Evolutionary conservation across 1,140 invertebrate genomes (phyloP).

Genomic region (Drosophila punjabiensis): DNA sequence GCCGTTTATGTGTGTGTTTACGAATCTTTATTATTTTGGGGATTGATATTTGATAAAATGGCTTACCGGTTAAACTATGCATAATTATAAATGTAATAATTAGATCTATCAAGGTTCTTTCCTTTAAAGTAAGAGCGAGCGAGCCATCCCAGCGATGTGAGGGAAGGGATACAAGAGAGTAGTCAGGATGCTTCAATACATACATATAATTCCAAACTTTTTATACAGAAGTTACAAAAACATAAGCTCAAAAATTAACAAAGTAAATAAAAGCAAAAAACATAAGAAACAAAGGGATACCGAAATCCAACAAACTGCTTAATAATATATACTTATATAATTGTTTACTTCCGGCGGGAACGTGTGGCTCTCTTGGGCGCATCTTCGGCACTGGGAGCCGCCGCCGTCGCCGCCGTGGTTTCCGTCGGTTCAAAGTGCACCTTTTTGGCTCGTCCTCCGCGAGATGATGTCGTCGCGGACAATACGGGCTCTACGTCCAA

Average conservation of each 20-base stretch:
- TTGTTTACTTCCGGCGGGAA: slow-evolving; percentile 73
- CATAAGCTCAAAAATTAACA: slow-evolving; percentile 1
- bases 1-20: background rate
- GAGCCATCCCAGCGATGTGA: slow-evolving; percentile 1
- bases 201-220: slow-evolving; percentile 22
- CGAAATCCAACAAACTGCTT: background rate
- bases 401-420: background rate
- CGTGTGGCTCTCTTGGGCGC: slow-evolving; percentile 69
- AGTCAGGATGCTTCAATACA: background rate
- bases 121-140: background rate
- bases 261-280: slow-evolving; percentile 21
- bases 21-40: slow-evolving; percentile 12
- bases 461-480: background rate
- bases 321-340: slow-evolving; percentile 8
- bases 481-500: background rate
- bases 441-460: slow-evolving; percentile 35
- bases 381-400: slow-evolving; percentile 7
- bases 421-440: slow-evolving; percentile 29
- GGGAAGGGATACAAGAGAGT: background rate
- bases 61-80: no score
- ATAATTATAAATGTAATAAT: slow-evolving; percentile 24
- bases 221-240: slow-evolving; percentile 29
- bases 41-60: slow-evolving; percentile 22
- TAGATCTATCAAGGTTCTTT: slow-evolving; percentile 30
- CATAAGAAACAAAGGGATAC: slow-evolving; percentile 7